Percentiles rank a stretch among this genome's conserved stretches.
phyloP scores from a whole-genome alignment of 2,797 vertebrate genomes.

The Tinamus major region DNA sequence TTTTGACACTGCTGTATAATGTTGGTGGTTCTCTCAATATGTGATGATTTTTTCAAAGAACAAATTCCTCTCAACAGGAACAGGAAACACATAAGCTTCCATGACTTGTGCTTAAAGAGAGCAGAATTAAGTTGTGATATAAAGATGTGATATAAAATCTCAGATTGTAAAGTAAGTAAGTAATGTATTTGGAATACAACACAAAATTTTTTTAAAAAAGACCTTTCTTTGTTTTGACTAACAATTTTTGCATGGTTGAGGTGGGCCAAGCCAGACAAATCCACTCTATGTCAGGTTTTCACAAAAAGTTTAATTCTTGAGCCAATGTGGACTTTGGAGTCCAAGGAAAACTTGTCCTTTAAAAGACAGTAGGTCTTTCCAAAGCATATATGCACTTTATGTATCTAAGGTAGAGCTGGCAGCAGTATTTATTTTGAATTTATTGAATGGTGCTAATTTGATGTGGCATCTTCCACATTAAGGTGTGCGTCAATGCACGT shows the following conservation, averaged over 20 bases:
- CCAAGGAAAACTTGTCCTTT: not conserved
- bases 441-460: not conserved
- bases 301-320: fast-evolving
- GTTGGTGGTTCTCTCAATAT: not conserved
- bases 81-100: not conserved
- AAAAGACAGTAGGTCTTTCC: not conserved
- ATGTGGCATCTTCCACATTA: fast-evolving
- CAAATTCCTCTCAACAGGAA: not conserved
- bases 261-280: not conserved
- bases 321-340: not conserved
- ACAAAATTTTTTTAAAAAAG: too few relatives aligned
- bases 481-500: not conserved
- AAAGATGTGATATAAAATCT: not conserved
- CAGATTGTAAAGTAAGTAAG: not conserved
- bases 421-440: not conserved
- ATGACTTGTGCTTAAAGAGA: not conserved
- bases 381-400: not conserved
- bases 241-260: not conserved
- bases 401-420: not conserved
- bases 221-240: not conserved
- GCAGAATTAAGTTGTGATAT: not conserved
- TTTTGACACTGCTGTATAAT: not conserved
- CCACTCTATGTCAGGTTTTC: not conserved
- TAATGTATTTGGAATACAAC: not conserved
- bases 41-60: not conserved